Base-by-base conservation (phyloP, 2,797 vertebrate species). In the Delichon dasypus region DNA sequence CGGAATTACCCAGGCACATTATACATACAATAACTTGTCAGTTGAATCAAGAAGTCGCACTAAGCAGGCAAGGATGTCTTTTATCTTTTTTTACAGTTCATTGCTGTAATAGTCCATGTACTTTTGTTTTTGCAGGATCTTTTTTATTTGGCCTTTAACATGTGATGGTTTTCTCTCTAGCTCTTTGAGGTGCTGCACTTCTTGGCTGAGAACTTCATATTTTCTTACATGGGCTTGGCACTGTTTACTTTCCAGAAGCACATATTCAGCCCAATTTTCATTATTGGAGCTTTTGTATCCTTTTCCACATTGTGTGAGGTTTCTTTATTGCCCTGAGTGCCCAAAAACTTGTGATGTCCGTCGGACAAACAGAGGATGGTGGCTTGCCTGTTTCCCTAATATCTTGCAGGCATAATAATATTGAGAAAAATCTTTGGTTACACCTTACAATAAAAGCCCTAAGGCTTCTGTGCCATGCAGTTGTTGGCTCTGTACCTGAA, bases 201-300 rank as follows among this genome's bases (percentile, higher is more conserved):
- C 97, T 97, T 99, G 97, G 99, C 99, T 8, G 99, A 99, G 97
- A 99, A 99, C 95, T 99, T 99, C 98, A 99, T 99, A 96, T 99
- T 99, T 97, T 99, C 99, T 87, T 99, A 99, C 91, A 99, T 99
- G 99, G 99, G 99, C 38, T 97, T 99, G 98, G 99, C 99, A 6
- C 98, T 99, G 42, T 99, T 99, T 97, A 99, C 99, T 91, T 99
- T 99, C 98, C 99, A 99, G 98, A 99, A 99, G 94, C 99, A 99
- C 23, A 97, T 99, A 87, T 99, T 99, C 98, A 99, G 98, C 88
- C 99, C 99, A 8, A 92, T 99, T 96, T 99, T 99, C 97, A 99
- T 99, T 90, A 94, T 99, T 16, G 99, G 99, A 72, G 99, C 99
- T 94, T 99, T 99, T 85, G 99, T 99, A 99, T 99, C 99, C 99